Evolutionary conservation across 2,113 vertebrate species (phyloP).

Genomic region (Candoia aspera): DNA sequence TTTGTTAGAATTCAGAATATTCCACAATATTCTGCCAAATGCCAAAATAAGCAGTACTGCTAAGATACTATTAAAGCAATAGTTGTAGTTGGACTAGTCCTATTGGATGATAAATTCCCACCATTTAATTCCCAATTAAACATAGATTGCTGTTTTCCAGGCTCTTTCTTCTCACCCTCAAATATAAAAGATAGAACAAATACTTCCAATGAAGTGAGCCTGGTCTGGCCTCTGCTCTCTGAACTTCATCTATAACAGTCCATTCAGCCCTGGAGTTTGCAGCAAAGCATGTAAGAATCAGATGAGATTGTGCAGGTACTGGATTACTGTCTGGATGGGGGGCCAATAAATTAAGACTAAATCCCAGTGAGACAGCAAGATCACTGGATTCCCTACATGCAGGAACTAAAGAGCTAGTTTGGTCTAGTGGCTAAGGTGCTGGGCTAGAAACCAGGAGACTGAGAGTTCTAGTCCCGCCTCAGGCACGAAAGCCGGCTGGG

Average conservation of each 20-base stretch:
- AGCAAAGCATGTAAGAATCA: background rate
- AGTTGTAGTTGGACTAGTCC: background rate
- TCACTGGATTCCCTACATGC: background rate
- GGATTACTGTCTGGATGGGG: background rate
- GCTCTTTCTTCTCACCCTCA: background rate
- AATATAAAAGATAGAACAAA: background rate
- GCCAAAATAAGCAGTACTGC: background rate
- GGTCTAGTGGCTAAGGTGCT: background rate
- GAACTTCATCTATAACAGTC: background rate
- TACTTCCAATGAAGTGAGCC: background rate
- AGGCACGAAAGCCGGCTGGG: no score
- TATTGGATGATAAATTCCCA: background rate
- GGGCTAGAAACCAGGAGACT: no score
- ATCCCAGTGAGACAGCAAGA: background rate
- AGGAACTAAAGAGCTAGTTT: background rate
- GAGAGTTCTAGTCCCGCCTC: no score
- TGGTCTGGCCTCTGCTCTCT: background rate
- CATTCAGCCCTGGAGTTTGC: background rate
- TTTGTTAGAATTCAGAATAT: conserved; percentile 8
- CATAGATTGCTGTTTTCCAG: background rate
- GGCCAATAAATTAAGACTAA: background rate
- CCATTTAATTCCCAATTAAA: background rate
- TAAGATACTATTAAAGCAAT: background rate
- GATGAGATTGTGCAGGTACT: background rate
- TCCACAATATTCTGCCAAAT: no score